Base-by-base conservation (phyloP, 2,888 invertebrate genomes). In the Cecidostiba fungosa region DNA sequence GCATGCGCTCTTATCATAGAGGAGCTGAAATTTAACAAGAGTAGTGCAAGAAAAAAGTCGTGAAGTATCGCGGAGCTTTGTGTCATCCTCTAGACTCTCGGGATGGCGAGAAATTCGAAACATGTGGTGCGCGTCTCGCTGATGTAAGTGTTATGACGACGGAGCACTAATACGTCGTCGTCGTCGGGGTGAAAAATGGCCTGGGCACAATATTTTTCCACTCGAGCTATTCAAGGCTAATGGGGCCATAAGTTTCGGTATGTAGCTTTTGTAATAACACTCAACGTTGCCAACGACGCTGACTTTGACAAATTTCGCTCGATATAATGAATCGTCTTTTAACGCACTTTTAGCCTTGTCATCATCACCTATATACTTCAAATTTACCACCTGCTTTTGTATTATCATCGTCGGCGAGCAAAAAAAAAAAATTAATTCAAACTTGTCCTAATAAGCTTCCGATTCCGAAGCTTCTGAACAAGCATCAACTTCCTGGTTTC, bases 221-320 rank as follows among this genome's bases (percentile, higher is more conserved):
- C 43, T 47, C 74, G 36, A 47, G 74, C 47, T 47, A 47, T 74
- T 74, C 16, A 74, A 74, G 47, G 29, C 74, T 74, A 74, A 74
- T 74, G 74, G 47, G 16, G 47, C 26, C 16, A 26, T 74, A 74
- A 74, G 23, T 16, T 74, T 74, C 47, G 26, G 12, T 74, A 14
- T 29, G 47, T 36, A 26, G 19, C 14, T n/a, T n/a, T 19, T 19
- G 23, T 72, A 72, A 23, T 72, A 36, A 14, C n/a, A 36, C 39
- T 72, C 36, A 66, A 10, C 23, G 66, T 16, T 54, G n/a, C 4
- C 54, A 54, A 1, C 29, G 29, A n/a, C 23, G 26, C 14, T 12
- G 23, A 59, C 54, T 59, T 36, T 23, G n/a, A 72, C 23, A 74
- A 50, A 29, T 23, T 74, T 74, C 26, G 26, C 47, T 74, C 66